Percentiles rank a stretch among this genome's conserved stretches.
phyloP scores from a whole-genome alignment of 2,113 vertebrate species.

The Herpetotheres cachinnans region DNA sequence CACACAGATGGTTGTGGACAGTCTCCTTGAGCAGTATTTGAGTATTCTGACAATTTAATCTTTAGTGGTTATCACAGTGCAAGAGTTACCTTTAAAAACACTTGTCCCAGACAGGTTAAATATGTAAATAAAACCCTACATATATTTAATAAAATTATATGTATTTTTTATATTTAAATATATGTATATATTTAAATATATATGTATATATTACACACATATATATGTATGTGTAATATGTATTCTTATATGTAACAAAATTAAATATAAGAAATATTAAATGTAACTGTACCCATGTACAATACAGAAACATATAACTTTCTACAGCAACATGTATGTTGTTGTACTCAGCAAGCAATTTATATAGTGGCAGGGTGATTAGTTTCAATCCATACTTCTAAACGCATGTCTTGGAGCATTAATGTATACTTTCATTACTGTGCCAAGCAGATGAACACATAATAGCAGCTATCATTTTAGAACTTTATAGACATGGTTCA shows the following conservation, averaged over 20 bases:
- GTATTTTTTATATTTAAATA: background rate
- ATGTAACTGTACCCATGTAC: background rate
- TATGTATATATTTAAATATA: no score
- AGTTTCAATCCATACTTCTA: background rate
- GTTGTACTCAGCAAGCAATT: background rate
- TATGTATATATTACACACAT: no score
- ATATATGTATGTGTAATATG: no score
- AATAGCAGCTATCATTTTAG: conserved; percentile 1
- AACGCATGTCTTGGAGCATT: background rate
- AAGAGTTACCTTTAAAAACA: background rate
- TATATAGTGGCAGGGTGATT: background rate
- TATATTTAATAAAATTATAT: background rate
- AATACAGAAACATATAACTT: background rate
- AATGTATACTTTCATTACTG: background rate
- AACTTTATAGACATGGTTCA: background rate
- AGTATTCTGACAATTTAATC: background rate
- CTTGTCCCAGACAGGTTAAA: background rate
- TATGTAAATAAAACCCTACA: accelerated
- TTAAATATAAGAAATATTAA: background rate
- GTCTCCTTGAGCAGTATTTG: background rate
- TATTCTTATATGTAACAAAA: background rate
- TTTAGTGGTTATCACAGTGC: background rate
- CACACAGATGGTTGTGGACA: background rate
- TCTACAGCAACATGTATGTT: background rate
- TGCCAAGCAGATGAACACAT: background rate